Conservation (phyloP, 35 echinoderm and acorn worm species). For the Holothuria glaberrima region DNA sequence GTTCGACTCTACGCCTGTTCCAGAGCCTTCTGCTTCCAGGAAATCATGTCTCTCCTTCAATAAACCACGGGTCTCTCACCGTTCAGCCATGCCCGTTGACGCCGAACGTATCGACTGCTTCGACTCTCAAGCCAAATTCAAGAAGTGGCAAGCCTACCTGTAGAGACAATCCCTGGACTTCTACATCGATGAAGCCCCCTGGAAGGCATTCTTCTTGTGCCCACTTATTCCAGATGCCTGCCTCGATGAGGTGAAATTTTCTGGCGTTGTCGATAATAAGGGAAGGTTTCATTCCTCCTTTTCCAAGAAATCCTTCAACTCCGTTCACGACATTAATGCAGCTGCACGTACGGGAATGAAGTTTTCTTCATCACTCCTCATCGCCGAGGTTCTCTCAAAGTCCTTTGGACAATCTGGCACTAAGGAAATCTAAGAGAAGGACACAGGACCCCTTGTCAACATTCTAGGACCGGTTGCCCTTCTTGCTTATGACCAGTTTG, state of each 20-base stretch:
- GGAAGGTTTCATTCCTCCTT: too few relatives aligned
- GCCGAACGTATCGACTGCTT: background rate
- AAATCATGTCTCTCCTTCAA: background rate
- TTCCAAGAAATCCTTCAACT: too few relatives aligned
- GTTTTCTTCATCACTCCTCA: background rate
- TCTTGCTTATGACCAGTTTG: background rate
- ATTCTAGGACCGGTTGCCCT: background rate
- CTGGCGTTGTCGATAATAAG: too few relatives aligned
- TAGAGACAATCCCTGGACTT: background rate
- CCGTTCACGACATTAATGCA: background rate
- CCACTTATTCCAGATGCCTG: too few relatives aligned
- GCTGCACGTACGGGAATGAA: too few relatives aligned
- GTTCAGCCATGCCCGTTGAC: background rate
- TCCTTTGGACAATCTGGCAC: background rate
- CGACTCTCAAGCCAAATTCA: background rate
- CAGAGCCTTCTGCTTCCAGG: background rate
- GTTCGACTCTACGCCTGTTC: background rate
- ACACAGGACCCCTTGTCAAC: background rate
- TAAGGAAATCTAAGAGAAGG: background rate
- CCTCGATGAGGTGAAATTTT: too few relatives aligned
- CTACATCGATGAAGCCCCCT: background rate
- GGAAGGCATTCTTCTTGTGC: too few relatives aligned
- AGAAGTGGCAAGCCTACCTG: background rate
- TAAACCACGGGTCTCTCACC: background rate
- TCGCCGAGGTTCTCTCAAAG: background rate